Percentiles rank a stretch among this genome's conserved stretches.
Evolutionary conservation across 2,888 invertebrate genomes (phyloP).

Genomic region (Allolobophora icterica): DNA sequence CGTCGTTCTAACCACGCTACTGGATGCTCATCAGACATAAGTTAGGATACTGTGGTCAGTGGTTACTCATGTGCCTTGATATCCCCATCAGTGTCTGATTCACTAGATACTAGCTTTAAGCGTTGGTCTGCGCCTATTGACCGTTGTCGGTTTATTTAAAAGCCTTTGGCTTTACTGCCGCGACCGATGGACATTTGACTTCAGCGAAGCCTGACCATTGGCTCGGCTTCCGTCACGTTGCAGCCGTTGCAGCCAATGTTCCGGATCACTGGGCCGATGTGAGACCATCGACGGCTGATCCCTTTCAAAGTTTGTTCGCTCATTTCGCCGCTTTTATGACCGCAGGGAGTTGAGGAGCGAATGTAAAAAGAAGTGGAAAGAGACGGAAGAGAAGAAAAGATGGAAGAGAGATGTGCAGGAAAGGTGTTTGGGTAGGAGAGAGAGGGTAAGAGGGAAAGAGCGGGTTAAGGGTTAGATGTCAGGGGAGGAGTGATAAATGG

Average conservation of each 20-base stretch:
- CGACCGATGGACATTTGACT: neutral
- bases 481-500: neutral
- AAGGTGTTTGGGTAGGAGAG: no score
- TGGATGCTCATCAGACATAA: neutral
- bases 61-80: neutral
- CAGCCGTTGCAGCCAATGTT: neutral
- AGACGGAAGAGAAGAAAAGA: neutral
- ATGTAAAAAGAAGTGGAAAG: neutral
- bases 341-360: neutral
- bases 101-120: neutral
- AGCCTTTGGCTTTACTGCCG: neutral
- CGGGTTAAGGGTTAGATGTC: neutral
- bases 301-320: conserved; percentile 9
- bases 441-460: neutral
- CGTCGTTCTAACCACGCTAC: neutral
- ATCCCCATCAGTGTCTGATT: neutral
- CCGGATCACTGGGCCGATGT: neutral
- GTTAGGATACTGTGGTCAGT: neutral
- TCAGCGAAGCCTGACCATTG: neutral
- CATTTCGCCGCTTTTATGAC: neutral
- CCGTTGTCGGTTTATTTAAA: conserved; percentile 17
- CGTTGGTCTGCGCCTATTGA: neutral
- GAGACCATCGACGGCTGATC: neutral
- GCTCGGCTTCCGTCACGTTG: neutral
- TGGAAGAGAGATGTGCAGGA: no score